Percentiles rank a stretch among this genome's conserved stretches.
These are phyloP conservation scores for Xyliphius kryptos DNA, from an alignment of 2,113 vertebrate species.

Conservation along the genomic window DNA sequence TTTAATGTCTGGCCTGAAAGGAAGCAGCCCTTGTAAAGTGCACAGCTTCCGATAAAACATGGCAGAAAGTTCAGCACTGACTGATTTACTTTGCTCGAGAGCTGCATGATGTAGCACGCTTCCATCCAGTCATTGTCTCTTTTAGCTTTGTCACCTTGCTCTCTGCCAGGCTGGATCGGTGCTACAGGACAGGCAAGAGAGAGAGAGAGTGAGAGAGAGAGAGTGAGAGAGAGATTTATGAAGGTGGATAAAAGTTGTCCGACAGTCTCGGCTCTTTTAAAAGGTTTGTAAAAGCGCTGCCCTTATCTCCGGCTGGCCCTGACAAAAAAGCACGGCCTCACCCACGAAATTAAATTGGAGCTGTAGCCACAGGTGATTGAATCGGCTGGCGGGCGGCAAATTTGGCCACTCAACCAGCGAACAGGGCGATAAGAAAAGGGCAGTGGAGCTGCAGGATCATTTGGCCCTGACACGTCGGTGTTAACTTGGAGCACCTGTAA, in stretches of 20 bases:
- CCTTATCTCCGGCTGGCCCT: conserved; percentile 66
- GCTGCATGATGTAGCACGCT: conserved; percentile 16
- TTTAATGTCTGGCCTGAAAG: conserved; percentile 20
- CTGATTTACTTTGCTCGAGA: conserved; percentile 30
- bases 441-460: conserved; percentile 63
- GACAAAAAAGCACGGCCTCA: conserved; percentile 71
- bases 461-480: conserved; percentile 58
- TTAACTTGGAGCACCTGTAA: conserved; percentile 57
- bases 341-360: conserved; percentile 73
- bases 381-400: conserved; percentile 70
- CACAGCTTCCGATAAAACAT: conserved; percentile 22
- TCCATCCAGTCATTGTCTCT: conserved; percentile 17
- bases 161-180: conserved; percentile 3
- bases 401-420: conserved; percentile 65
- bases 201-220: no score
- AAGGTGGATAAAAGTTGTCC: conserved; percentile 55
- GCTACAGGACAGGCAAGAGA: conserved; percentile 44
- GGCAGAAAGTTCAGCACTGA: conserved; percentile 14
- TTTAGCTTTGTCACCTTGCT: conserved; percentile 15
- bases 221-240: conserved; percentile 44
- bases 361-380: conserved; percentile 67
- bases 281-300: conserved; percentile 69
- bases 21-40: conserved; percentile 10
- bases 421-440: conserved; percentile 66
- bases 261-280: conserved; percentile 67